A percentile compares a stretch with the other conserved stretches of the same genome.
Evolutionary conservation across 1,140 invertebrate species (phyloP).

Genomic region (Saccostrea cuccullata): DNA sequence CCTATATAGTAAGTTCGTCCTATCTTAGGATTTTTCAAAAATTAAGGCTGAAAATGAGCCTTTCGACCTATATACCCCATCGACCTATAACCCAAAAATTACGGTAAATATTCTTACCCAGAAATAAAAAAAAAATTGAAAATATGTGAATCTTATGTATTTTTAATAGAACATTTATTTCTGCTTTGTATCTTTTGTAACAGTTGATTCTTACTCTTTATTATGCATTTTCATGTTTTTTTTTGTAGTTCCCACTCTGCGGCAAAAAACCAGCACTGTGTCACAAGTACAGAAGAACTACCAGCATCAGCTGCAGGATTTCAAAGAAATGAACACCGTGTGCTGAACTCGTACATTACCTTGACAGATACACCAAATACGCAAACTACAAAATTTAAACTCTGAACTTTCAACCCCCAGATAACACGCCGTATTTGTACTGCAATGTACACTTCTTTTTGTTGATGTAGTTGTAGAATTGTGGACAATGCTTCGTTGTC

Average conservation of each 20-base stretch:
- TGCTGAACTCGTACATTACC: background rate
- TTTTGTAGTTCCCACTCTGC: background rate
- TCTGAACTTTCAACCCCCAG: background rate
- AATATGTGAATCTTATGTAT: too few species aligned
- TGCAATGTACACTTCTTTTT: background rate
- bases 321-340: background rate
- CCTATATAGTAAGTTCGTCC: too few species aligned
- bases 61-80: too few species aligned
- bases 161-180: too few species aligned
- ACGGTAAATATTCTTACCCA: too few species aligned
- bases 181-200: too few species aligned
- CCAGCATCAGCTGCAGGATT: constrained; percentile 8
- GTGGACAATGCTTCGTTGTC: background rate
- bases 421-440: background rate
- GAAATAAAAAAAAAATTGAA: too few species aligned
- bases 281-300: constrained; percentile 4
- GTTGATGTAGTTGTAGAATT: background rate
- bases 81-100: too few species aligned
- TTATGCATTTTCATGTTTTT: background rate
- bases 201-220: too few species aligned
- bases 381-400: background rate
- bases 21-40: too few species aligned
- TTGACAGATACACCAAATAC: background rate
- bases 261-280: constrained; percentile 9
- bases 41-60: too few species aligned